phyloP scores from a whole-genome alignment of 2,888 invertebrate species.

The Agelastica alni region DNA sequence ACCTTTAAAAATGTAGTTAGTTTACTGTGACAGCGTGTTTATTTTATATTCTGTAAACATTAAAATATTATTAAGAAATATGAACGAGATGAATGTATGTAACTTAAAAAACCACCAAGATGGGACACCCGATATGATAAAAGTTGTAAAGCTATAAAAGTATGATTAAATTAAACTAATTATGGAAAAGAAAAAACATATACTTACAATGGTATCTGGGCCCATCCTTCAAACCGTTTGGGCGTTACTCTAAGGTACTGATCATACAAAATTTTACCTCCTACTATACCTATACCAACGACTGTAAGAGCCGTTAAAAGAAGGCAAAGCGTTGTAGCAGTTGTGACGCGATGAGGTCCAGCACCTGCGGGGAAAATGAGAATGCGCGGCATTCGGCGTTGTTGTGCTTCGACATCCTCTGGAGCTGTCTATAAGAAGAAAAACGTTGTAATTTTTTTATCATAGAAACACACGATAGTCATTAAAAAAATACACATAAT shows the following conservation, averaged over 20 bases:
- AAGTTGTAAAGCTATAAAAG: no score
- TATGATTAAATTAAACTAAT: no score
- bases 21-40: no score
- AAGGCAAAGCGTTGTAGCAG: slow-evolving; percentile 69
- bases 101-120: no score
- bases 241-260: slow-evolving; percentile 67
- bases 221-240: slow-evolving; percentile 65
- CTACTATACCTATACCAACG: slow-evolving; percentile 70
- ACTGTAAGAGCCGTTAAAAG: slow-evolving; percentile 71
- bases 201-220: slow-evolving; percentile 63
- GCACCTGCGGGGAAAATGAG: slow-evolving; percentile 56
- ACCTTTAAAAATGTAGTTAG: no score
- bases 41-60: no score
- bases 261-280: slow-evolving; percentile 77
- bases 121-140: no score
- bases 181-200: neutral
- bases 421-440: slow-evolving; percentile 27
- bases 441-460: neutral
- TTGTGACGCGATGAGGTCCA: slow-evolving; percentile 62
- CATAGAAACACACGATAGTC: no score
- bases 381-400: slow-evolving; percentile 35
- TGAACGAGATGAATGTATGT: no score
- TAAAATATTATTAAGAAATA: no score
- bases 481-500: no score
- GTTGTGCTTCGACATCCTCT: slow-evolving; percentile 58